These are phyloP conservation scores for Dasypus novemcinctus DNA, from an alignment of 2,113 vertebrate species.

Conservation along the genomic window DNA sequence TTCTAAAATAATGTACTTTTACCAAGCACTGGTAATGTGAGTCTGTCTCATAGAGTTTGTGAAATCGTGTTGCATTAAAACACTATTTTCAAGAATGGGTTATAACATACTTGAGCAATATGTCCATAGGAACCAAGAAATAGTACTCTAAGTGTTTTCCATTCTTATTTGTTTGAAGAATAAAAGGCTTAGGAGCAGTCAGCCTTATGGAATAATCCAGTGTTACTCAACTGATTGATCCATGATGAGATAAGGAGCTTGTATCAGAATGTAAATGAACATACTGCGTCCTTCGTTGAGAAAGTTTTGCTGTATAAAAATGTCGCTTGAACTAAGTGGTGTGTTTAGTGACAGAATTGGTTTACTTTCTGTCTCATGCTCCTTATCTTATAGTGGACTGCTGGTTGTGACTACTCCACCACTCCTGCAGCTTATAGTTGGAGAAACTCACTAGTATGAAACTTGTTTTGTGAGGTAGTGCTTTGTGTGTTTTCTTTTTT, in stretches of 20 bases:
- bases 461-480: neutral
- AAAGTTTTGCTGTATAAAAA: conserved; percentile 1
- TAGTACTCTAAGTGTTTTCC: neutral
- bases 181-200: neutral
- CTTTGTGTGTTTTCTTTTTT: neutral
- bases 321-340: neutral
- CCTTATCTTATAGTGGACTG: neutral
- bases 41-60: neutral
- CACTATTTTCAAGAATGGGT: neutral
- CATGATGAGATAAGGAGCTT: neutral
- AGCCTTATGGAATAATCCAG: neutral
- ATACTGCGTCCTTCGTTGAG: neutral
- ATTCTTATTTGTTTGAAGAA: neutral
- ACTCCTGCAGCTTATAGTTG: neutral
- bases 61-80: conserved; percentile 38
- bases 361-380: neutral
- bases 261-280: too few species aligned
- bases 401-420: neutral
- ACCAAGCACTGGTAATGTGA: neutral
- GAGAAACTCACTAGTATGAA: neutral
- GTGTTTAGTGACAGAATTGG: neutral
- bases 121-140: neutral
- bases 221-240: neutral
- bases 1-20: conserved; percentile 26
- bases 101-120: conserved; percentile 5